A percentile compares a stretch with the other conserved stretches of the same genome.
phyloP scores from a whole-genome alignment of 2,797 vertebrate species.

The Coreius guichenoti region DNA sequence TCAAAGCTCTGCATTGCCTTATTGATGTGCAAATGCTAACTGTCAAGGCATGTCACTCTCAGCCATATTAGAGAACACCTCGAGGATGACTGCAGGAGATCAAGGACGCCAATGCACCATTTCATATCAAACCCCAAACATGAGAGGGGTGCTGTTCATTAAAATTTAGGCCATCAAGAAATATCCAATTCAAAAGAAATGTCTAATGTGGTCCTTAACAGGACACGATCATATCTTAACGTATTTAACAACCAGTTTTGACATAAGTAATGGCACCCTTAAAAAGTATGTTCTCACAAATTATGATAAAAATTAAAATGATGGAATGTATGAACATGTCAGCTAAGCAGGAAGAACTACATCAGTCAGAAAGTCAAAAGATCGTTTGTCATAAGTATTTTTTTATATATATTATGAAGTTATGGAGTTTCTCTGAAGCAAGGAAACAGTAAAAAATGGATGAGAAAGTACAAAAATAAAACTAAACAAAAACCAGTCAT shows the following conservation, averaged over 20 bases:
- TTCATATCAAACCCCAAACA: slow-evolving; percentile 46
- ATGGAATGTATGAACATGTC: slow-evolving; percentile 27
- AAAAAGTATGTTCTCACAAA: slow-evolving; percentile 8
- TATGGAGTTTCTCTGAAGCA: neutral
- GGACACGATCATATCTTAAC: slow-evolving; percentile 23
- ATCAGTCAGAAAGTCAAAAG: slow-evolving; percentile 14
- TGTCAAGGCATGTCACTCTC: slow-evolving; percentile 69
- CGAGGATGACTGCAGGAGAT: slow-evolving; percentile 68
- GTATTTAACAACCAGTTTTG: slow-evolving; percentile 18
- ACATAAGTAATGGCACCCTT: slow-evolving; percentile 25
- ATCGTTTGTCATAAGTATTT: neutral
- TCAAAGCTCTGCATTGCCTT: slow-evolving; percentile 74
- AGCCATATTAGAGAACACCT: slow-evolving; percentile 75
- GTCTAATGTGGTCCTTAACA: slow-evolving; percentile 30
- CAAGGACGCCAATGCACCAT: slow-evolving; percentile 45
- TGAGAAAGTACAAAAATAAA: neutral
- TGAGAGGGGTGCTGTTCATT: slow-evolving; percentile 38
- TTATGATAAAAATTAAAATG: slow-evolving; percentile 25
- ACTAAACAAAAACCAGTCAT: neutral
- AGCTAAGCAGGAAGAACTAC: neutral
- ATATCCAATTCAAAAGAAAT: slow-evolving; percentile 29
- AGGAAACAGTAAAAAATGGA: neutral
- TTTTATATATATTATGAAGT: no score
- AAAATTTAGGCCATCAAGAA: slow-evolving; percentile 46
- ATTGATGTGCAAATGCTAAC: slow-evolving; percentile 78